Percentiles rank a stretch among this genome's conserved stretches.
Conservation (phyloP, 2,888 invertebrate genomes). For the Xestoiulus laeticollis region DNA sequence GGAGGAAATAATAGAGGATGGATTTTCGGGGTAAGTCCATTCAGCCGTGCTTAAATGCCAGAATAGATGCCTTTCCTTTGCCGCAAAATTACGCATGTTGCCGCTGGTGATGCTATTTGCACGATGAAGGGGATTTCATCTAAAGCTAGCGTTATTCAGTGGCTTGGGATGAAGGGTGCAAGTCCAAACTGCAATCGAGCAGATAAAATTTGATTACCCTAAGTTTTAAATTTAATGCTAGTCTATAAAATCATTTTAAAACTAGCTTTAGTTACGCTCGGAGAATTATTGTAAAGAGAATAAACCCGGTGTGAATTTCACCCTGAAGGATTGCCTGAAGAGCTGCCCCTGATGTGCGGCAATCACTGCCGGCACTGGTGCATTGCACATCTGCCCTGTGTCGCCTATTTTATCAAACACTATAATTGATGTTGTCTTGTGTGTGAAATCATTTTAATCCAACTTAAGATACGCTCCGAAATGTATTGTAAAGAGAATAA, state of each 20-base stretch:
- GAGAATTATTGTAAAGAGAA: not conserved
- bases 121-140: not conserved
- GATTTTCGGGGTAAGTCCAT: slow-evolving; percentile 23
- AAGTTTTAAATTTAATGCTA: not conserved
- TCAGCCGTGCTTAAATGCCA: slow-evolving; percentile 27
- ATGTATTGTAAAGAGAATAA: too few species aligned
- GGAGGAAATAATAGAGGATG: slow-evolving; percentile 24
- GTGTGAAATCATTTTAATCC: too few species aligned
- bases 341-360: not conserved
- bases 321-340: not conserved
- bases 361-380: not conserved
- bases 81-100: slow-evolving; percentile 9
- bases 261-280: not conserved
- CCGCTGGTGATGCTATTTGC: not conserved
- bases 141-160: not conserved
- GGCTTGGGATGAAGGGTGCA: not conserved
- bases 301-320: not conserved
- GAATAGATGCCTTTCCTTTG: slow-evolving; percentile 19
- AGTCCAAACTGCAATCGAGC: not conserved
- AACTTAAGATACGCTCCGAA: too few species aligned
- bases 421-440: not conserved
- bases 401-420: too few species aligned
- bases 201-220: not conserved
- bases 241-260: not conserved
- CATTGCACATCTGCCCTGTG: not conserved